Percentiles rank a stretch among this genome's conserved stretches.
These are phyloP conservation scores for Dasypus novemcinctus DNA, from an alignment of 2,113 vertebrate genomes.

Conservation along the genomic window DNA sequence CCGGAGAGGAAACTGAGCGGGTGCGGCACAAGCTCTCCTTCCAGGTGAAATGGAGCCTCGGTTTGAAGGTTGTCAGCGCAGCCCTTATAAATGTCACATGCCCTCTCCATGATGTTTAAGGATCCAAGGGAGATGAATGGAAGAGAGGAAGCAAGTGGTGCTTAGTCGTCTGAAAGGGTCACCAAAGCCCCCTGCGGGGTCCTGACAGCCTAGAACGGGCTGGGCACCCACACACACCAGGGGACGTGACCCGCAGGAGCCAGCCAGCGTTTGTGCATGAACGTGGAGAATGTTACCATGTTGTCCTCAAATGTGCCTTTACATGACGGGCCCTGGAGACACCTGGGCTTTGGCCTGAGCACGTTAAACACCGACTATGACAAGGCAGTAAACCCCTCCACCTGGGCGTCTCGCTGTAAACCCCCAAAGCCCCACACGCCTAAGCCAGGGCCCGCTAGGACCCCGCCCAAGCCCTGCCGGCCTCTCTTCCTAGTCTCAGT, in stretches of 20 bases:
- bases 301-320: not conserved
- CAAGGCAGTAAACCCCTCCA: not conserved
- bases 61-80: not conserved
- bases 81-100: conserved; percentile 48
- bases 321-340: not conserved
- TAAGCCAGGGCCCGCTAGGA: too few relatives aligned
- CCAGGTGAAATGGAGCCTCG: not conserved
- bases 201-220: not conserved
- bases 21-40: not conserved
- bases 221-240: not conserved
- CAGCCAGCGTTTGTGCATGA: not conserved
- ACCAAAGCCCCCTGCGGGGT: not conserved
- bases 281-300: not conserved
- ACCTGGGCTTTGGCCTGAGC: not conserved
- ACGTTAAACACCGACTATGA: not conserved
- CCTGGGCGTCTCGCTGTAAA: not conserved
- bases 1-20: not conserved
- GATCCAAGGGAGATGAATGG: not conserved
- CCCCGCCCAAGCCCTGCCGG: not conserved
- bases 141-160: not conserved
- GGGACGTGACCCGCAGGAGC: not conserved
- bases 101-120: conserved; percentile 37
- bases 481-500: not conserved
- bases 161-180: conserved; percentile 36
- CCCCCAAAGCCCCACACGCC: not conserved